Base-by-base conservation (phyloP, 2,113 vertebrate genomes). In the Aspidoscelis tigris region DNA sequence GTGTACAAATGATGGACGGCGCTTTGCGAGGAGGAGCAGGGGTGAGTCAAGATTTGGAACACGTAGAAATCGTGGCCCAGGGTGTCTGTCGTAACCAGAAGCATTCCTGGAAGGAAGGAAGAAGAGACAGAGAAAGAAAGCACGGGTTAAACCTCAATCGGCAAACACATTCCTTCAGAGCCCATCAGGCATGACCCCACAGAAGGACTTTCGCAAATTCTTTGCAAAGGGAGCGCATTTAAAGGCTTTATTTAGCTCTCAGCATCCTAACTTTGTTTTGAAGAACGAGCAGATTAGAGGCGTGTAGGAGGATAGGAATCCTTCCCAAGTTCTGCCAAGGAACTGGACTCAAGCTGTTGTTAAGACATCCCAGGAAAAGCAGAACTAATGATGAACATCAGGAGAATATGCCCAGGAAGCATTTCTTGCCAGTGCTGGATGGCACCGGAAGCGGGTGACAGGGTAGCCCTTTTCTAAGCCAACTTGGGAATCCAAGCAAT, bases 1-100 rank as follows among this genome's bases (percentile, higher is more conserved):
- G 98, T 99, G 84, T 99, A 99, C 53, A 99, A 96, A 89, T 99
- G 99, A 94, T 99, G 98, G 81, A 99, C 97, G 3, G 99, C 98
- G 89, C 98, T 98, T 96, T 99, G 98, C 24, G 98, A 98, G 0
- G 99, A 98, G 8, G 97, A 97, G 97, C 98, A 99, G 21, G 99
- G 99, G 91, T 99, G 99, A 86, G 99, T 99, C 91, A 99, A 96
- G 87, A 99, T 95, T 96, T 99, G 98, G 92, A 99, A 99, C 88
- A 99, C 97, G 81, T 99, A 98, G 88, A 99, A 99, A 93, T 99
- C 98, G 3, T 99, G 99, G 91, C 99, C 99, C 92, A 98, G 93
- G 0, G 97, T 97, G 91, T 99, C 99, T 24, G 99, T 97, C 39
- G 99, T 99, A 87, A 99, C 98, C 92, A 99, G 96, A 92, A 99